A percentile compares a stretch with the other conserved stretches of the same genome.
These are phyloP conservation scores for Lithophane leautieri DNA, from an alignment of 2,888 invertebrate species.

Conservation along the genomic window DNA sequence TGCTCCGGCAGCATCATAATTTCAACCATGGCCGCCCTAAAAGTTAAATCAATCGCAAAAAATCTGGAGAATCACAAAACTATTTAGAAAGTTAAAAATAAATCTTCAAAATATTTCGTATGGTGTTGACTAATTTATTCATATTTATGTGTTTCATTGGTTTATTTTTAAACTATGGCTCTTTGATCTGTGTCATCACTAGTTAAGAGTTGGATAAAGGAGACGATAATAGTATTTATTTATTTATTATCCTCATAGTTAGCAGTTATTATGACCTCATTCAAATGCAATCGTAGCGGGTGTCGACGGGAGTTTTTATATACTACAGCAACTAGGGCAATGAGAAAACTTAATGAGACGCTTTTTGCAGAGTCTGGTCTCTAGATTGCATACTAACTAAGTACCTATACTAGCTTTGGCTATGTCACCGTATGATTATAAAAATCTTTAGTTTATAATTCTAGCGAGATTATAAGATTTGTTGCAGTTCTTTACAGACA, in stretches of 20 bases:
- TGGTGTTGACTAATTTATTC: constrained; percentile 64
- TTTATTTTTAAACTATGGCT: constrained; percentile 54
- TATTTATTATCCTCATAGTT: not conserved
- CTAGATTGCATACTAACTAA: not conserved
- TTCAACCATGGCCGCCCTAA: constrained; percentile 28
- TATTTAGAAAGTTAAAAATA: constrained; percentile 49
- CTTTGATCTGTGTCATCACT: constrained; percentile 57
- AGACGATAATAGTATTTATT: not conserved
- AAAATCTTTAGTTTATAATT: not conserved
- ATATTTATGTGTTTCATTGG: constrained; percentile 54
- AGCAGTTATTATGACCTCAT: constrained; percentile 32
- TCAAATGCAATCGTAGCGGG: not conserved
- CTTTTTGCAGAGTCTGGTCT: not conserved
- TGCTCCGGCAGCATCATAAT: not conserved
- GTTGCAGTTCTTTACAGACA: too few species aligned
- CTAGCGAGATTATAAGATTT: too few species aligned
- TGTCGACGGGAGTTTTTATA: constrained; percentile 7
- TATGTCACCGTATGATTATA: not conserved
- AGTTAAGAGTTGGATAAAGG: not conserved
- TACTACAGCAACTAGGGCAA: not conserved
- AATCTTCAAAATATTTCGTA: constrained; percentile 22
- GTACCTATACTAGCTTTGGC: not conserved
- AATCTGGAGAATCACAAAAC: constrained; percentile 46
- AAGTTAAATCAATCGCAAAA: constrained; percentile 46
- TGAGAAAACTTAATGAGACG: not conserved